These are phyloP conservation scores for Alviniconcha marisindica DNA, from an alignment of 1,140 invertebrate species.

Conservation along the genomic window DNA sequence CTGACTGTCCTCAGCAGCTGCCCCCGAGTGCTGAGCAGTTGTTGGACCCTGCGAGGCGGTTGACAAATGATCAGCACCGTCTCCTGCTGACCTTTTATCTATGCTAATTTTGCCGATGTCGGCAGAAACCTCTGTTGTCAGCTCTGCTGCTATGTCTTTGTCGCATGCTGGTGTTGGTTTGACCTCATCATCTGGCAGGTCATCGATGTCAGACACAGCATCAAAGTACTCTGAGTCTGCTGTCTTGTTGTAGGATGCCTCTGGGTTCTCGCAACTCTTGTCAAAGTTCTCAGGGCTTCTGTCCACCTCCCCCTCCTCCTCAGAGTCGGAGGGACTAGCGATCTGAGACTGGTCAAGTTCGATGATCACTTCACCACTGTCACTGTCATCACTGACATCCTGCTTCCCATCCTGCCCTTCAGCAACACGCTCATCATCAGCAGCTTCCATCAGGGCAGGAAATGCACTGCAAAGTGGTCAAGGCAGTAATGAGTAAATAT, in stretches of 20 bases:
- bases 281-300: background rate
- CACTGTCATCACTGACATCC: constrained; percentile 27
- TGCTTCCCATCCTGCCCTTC: constrained; percentile 24
- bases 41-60: no score
- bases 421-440: background rate
- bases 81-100: background rate
- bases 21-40: background rate
- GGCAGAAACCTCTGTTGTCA: background rate
- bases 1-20: background rate
- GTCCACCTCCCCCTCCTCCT: background rate
- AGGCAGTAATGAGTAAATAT: no score
- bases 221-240: background rate
- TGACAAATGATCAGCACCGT: background rate
- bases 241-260: background rate
- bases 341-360: constrained; percentile 31
- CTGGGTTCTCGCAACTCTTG: background rate
- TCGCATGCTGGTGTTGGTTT: background rate
- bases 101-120: no score
- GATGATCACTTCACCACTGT: constrained; percentile 35
- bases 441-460: constrained; percentile 36
- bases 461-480: background rate
- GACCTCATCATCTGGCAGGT: constrained; percentile 26
- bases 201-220: constrained; percentile 20
- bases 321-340: constrained; percentile 16
- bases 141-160: background rate